Evolutionary conservation across 2,888 invertebrate species (phyloP).

Genomic region (Meloe dianella): DNA sequence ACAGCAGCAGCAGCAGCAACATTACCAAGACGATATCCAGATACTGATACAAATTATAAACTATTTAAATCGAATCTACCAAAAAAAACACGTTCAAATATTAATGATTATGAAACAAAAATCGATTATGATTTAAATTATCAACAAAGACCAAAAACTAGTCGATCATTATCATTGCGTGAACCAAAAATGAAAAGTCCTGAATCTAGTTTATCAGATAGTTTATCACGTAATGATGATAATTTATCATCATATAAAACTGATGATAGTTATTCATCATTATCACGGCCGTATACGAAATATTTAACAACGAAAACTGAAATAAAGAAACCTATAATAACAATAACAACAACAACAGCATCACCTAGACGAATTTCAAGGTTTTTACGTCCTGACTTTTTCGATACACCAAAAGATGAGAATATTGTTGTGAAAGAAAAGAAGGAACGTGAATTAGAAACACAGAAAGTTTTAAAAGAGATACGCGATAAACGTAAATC

Average conservation of each 20-base stretch:
- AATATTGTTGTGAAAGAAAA: conserved; percentile 69
- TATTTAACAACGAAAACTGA: conserved; percentile 50
- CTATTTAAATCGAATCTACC: conserved; percentile 47
- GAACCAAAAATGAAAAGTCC: conserved; percentile 49
- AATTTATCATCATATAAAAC: conserved; percentile 37
- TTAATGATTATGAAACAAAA: conserved; percentile 39
- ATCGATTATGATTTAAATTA: conserved; percentile 40
- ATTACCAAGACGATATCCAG: conserved; percentile 58
- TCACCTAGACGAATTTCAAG: conserved; percentile 68
- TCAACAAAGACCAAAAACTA: conserved; percentile 43
- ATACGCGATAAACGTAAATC: conserved; percentile 67
- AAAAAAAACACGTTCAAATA: conserved; percentile 43
- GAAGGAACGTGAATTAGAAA: conserved; percentile 71
- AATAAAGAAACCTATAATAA: conserved; percentile 41
- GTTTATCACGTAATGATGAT: conserved; percentile 39
- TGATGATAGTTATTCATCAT: conserved; percentile 34
- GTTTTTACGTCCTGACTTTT: conserved; percentile 80
- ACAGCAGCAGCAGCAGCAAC: conserved; percentile 43
- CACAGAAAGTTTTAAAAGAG: conserved; percentile 72
- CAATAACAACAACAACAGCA: conserved; percentile 25
- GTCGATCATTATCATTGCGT: conserved; percentile 44
- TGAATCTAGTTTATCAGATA: conserved; percentile 54
- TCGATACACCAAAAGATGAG: conserved; percentile 72
- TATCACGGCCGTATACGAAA: conserved; percentile 43
- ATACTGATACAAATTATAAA: conserved; percentile 35